Evolutionary conservation across 2,797 vertebrate genomes (phyloP).

Genomic region (Sebastes elongatus): DNA sequence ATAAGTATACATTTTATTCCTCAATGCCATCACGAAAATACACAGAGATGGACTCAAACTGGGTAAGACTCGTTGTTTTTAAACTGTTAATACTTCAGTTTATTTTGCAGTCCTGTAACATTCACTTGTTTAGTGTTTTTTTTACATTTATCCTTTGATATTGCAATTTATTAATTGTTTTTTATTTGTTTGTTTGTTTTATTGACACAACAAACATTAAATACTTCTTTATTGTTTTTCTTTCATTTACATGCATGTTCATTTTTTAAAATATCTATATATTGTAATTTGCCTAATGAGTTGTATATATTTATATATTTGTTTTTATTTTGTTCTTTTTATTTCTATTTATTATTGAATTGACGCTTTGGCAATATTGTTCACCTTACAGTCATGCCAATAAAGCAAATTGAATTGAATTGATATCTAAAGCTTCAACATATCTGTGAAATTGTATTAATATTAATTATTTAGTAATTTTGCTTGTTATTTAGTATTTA

Average conservation of each 20-base stretch:
- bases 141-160: background rate
- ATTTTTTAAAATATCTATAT: too few species aligned
- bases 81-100: conserved; percentile 8
- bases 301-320: too few species aligned
- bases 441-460: background rate
- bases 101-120: background rate
- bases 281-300: too few species aligned
- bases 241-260: too few species aligned
- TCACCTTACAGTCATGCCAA: too few species aligned
- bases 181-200: too few species aligned
- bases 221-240: too few species aligned
- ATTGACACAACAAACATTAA: too few species aligned
- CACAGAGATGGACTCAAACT: conserved; percentile 71
- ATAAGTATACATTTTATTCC: conserved; percentile 26
- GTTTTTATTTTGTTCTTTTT: too few species aligned
- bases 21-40: conserved; percentile 73
- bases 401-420: too few species aligned
- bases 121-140: conserved; percentile 14
- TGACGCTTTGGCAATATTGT: too few species aligned
- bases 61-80: conserved; percentile 72
- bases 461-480: background rate
- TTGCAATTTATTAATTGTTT: background rate
- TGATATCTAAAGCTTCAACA: background rate
- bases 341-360: too few species aligned
- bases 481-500: background rate